Conservation (phyloP, 2,888 invertebrate species). For the Orgyia antiqua region DNA sequence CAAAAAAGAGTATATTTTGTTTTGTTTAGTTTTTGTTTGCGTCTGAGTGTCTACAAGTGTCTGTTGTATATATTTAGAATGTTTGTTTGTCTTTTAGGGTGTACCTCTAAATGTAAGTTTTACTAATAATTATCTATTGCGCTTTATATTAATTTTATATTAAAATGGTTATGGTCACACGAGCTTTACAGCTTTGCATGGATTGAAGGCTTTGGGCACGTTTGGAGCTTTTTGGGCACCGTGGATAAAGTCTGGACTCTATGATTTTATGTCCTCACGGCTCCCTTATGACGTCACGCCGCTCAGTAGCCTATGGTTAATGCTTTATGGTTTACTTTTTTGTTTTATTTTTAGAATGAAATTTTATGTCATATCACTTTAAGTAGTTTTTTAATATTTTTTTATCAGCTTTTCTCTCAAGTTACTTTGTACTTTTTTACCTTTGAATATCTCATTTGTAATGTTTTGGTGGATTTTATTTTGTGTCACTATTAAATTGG, state of each 20-base stretch:
- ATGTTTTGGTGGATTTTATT: no score
- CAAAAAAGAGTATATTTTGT: conserved; percentile 13
- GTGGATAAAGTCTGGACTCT: conserved; percentile 32
- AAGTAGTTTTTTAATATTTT: no score
- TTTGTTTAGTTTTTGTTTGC: conserved; percentile 17
- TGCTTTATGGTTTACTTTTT: no score
- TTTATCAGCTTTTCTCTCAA: no score
- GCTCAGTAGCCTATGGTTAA: no score
- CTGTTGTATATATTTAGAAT: conserved; percentile 16
- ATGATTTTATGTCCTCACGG: conserved; percentile 68
- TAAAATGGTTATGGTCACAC: conserved; percentile 10
- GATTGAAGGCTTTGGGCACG: conserved; percentile 18
- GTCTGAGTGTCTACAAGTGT: conserved; percentile 13
- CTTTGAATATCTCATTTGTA: no score
- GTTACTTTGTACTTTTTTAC: no score
- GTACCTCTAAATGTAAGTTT: conserved; percentile 24
- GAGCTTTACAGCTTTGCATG: conserved; percentile 35
- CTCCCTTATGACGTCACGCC: conserved; percentile 39
- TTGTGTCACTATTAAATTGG: no score
- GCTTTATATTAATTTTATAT: conserved; percentile 23
- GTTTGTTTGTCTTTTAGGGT: conserved; percentile 23
- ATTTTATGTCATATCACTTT: no score
- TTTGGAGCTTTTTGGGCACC: conserved; percentile 21
- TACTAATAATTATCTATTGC: conserved; percentile 8
- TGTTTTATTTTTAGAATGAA: no score